These are phyloP conservation scores for Dryobotodes eremita DNA, from an alignment of 2,888 invertebrate genomes.

Conservation along the genomic window DNA sequence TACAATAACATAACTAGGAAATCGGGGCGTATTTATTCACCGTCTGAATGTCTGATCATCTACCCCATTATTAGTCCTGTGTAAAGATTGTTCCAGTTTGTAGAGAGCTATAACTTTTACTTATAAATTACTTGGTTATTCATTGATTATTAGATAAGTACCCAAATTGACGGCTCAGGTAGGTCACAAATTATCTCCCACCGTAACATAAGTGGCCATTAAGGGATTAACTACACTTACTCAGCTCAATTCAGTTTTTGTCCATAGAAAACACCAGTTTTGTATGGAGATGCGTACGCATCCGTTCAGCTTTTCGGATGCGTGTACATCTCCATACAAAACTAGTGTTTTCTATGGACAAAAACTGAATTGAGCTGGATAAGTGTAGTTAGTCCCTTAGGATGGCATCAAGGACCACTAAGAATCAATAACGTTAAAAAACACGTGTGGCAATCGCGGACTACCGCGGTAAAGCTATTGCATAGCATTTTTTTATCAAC, in stretches of 20 bases:
- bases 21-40: conserved; percentile 6
- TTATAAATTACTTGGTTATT: not conserved
- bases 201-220: not conserved
- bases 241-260: too few species aligned
- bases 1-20: conserved; percentile 2
- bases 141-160: not conserved
- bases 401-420: not conserved
- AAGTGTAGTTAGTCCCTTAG: too few species aligned
- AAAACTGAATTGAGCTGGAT: too few species aligned
- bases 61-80: not conserved
- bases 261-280: too few species aligned
- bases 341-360: too few species aligned
- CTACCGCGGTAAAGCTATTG: too few species aligned
- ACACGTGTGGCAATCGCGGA: too few species aligned
- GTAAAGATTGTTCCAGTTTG: not conserved
- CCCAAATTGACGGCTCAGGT: not conserved
- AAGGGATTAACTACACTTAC: not conserved
- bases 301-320: too few species aligned
- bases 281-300: too few species aligned
- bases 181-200: too few species aligned
- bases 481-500: too few species aligned
- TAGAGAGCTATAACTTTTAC: not conserved
- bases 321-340: too few species aligned
- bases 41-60: not conserved
- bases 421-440: not conserved